Percentiles rank a stretch among this genome's conserved stretches.
phyloP scores from a whole-genome alignment of 1,140 invertebrate genomes.

The Calosoma granatense region DNA sequence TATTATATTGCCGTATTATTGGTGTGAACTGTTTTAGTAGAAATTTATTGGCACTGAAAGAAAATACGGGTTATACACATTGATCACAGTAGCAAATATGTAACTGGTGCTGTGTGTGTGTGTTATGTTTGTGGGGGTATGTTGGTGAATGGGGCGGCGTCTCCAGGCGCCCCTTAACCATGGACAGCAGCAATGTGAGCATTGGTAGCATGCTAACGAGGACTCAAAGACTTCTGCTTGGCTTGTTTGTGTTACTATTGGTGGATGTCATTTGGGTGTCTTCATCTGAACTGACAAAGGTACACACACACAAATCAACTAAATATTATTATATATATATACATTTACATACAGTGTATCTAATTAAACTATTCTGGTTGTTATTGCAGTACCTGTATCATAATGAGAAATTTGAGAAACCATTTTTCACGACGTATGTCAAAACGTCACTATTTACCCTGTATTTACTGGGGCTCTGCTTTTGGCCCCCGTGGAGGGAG shows the following conservation, averaged over 20 bases:
- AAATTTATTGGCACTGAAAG: too few relatives aligned
- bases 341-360: constrained; percentile 9
- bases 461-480: constrained; percentile 71
- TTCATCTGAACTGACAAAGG: constrained; percentile 75
- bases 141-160: background rate
- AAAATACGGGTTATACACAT: too few relatives aligned
- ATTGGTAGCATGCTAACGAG: constrained; percentile 45
- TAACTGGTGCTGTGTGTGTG: background rate
- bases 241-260: constrained; percentile 63
- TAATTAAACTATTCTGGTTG: constrained; percentile 17
- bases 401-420: constrained; percentile 69
- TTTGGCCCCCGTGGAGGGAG: constrained; percentile 73
- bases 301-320: constrained; percentile 30
- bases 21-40: background rate
- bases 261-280: constrained; percentile 84
- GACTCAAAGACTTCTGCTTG: constrained; percentile 64
- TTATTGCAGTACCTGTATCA: constrained; percentile 69
- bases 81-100: background rate
- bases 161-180: background rate
- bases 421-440: constrained; percentile 81
- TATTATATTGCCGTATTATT: background rate
- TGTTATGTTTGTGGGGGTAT: background rate
- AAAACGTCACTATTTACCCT: constrained; percentile 82
- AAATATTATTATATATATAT: constrained; percentile 3
- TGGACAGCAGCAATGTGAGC: constrained; percentile 17